Evolutionary conservation across 2,113 vertebrate species (phyloP).

Genomic region (Leptosomus discolor): DNA sequence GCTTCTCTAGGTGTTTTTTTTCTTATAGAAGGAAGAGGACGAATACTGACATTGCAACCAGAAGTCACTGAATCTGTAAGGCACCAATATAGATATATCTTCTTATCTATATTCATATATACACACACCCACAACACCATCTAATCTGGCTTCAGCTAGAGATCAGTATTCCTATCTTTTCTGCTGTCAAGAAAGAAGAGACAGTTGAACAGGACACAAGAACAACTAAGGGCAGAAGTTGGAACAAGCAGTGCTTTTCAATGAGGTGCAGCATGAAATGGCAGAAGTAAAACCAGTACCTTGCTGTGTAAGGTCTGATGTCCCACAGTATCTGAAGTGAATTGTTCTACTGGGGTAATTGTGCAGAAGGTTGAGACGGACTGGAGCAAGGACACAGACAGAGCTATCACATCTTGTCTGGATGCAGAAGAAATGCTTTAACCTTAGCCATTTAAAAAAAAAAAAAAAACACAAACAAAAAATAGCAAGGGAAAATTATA

Average conservation of each 20-base stretch:
- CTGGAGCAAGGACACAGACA: background rate
- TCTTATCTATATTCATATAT: background rate
- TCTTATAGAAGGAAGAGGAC: background rate
- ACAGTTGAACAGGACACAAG: background rate
- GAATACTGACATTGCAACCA: background rate
- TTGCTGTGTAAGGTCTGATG: background rate
- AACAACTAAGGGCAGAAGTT: background rate
- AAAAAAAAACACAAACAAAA: background rate
- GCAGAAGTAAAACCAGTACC: background rate
- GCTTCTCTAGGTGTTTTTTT: background rate
- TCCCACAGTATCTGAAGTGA: background rate
- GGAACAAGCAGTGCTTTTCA: background rate
- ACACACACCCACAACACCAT: background rate
- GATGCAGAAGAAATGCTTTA: background rate
- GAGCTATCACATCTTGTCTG: background rate
- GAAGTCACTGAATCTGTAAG: background rate
- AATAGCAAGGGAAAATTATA: background rate
- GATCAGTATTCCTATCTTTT: background rate
- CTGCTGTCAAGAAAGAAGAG: background rate
- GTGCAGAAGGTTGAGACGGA: background rate
- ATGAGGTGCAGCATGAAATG: background rate
- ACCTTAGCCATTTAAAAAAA: background rate
- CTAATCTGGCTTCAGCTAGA: background rate
- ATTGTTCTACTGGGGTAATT: background rate
- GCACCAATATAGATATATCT: background rate